These are phyloP conservation scores for Scaptomyza hsui DNA, from an alignment of 1,140 invertebrate species.

Conservation along the genomic window DNA sequence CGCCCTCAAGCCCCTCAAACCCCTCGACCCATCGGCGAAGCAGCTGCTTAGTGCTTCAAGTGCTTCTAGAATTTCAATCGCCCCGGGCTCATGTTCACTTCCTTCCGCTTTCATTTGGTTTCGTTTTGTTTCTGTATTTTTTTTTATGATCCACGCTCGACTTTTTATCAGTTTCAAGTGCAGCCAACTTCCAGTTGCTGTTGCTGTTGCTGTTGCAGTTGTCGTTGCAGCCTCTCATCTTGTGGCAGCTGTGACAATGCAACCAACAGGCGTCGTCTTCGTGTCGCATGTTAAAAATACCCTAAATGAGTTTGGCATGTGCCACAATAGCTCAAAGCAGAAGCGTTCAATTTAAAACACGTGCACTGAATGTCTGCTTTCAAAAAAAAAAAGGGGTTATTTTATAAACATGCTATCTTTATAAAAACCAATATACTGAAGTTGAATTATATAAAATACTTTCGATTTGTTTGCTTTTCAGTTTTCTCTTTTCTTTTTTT, in stretches of 20 bases:
- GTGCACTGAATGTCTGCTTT: too few species aligned
- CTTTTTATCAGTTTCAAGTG: slow-evolving; percentile 50
- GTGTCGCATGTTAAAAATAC: slow-evolving; percentile 65
- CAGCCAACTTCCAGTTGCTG: background rate
- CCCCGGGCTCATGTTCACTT: slow-evolving; percentile 62
- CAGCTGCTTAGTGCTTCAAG: slow-evolving; percentile 23
- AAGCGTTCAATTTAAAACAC: slow-evolving; percentile 8
- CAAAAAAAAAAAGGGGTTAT: too few species aligned
- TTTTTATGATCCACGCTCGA: slow-evolving; percentile 25
- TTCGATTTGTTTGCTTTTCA: too few species aligned
- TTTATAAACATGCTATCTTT: too few species aligned
- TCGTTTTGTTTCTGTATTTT: slow-evolving; percentile 17
- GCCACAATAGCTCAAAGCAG: slow-evolving; percentile 47
- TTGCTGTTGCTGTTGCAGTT: background rate
- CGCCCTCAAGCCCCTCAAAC: slow-evolving; percentile 1
- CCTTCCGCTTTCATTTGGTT: slow-evolving; percentile 59
- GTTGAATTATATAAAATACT: too few species aligned
- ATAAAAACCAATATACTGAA: too few species aligned
- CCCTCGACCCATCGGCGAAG: slow-evolving; percentile 18
- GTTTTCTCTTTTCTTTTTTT: too few species aligned
- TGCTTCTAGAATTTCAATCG: slow-evolving; percentile 38
- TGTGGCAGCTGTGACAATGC: slow-evolving; percentile 44
- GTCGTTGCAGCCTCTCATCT: slow-evolving; percentile 14
- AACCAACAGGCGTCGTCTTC: slow-evolving; percentile 7
- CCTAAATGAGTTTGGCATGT: slow-evolving; percentile 77